Evolutionary conservation across 2,113 vertebrate species (phyloP), one percentile per base, ranked within the genome.

Genomic region (Cyrtonyx montezumae): DNA sequence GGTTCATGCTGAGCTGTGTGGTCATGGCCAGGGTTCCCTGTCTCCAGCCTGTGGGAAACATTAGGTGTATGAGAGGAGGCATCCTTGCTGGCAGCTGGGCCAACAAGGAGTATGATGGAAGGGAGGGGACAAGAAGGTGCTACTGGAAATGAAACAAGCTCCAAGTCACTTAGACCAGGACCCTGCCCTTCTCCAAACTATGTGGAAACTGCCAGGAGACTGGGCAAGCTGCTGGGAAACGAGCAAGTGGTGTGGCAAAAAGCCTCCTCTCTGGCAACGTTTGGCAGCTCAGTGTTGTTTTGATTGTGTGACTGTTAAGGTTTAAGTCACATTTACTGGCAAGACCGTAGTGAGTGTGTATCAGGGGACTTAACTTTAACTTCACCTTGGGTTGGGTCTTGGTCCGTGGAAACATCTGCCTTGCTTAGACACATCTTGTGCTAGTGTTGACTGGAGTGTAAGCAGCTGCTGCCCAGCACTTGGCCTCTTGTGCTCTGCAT

Each of bases 401-500:
- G 10, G 15, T 55, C 71, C 13, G 0, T 26, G 17, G 26, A 26
- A 22, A 1, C 5, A 14, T 67, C 46, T 70, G 55, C 49, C 11
- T 23, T 13, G 11, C 36, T 21, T 43, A 61, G 56, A n/a, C 55
- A 69, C 20, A 9, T 79, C 69, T 74, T 25, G 2, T 1, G 2
- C 70, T 42, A 43, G 23, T 76, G 70, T 69, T 3, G 5, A 3
- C n/a, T 51, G 0, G 0, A 23, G 68, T 20, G 28, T n/a, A n/a
- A 6, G 20, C 48, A 76, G 76, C 37, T 15, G 36, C 55, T 59
- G 43, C 53, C 43, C 2, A 1, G 32, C 4, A 2, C 28, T 65
- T 5, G 1, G 37, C 1, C 2, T 49, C 75, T 56, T 32, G 4
- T 1, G 0, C 43, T 9, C 1, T 1, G 36, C 62, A 23, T 36